Evolutionary conservation across 2,797 vertebrate species (phyloP), one percentile per base, ranked within the genome.

Genomic region (Helostoma temminkii): DNA sequence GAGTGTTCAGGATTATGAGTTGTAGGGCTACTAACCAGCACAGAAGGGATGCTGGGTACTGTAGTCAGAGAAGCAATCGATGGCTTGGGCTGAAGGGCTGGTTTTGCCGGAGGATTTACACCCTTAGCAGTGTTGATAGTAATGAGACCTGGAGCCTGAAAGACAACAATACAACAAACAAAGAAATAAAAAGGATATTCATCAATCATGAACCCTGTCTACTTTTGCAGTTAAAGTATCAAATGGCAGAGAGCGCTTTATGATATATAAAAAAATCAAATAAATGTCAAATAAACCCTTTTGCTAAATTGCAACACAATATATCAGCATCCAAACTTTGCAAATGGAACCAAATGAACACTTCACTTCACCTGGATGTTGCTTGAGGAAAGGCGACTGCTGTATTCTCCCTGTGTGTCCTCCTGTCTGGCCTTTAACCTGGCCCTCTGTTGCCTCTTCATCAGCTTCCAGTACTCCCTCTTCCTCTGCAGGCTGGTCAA

Each of bases 401-500:
- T 74, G 36, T 62, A 25, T 3, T 73, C 76, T 6, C 78, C 77
- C 6, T 34, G 81, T 25, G 80, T 55, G 0, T 80, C 84, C 9
- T 34, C 85, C 58, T 90, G 87, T 60, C 82, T 66, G 56, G 92
- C 92, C 76, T 89, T 92, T 39, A 86, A 16, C 55, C 88, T 74
- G 12, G 94, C 94, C 68, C 94, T 89, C 46, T 95, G 94, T 82
- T 94, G 93, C 63, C 93, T 90, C 83, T 95, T 95, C 92, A 93
- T 94, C 71, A 95, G 71, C 77, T 93, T 91, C 94, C 94, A 95
- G 87, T 95, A 94, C 75, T 95, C 94, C 76, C 93, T 87, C 88
- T 93, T 94, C 74, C 68, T 88, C 86, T 93, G 92, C 55, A 95
- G 85, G 54, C 85, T 86, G 72, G 21, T 86, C 45, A 41, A 36